Evolutionary conservation across 2,113 vertebrate genomes (phyloP).

Genomic region (Micronycteris hirsuta): DNA sequence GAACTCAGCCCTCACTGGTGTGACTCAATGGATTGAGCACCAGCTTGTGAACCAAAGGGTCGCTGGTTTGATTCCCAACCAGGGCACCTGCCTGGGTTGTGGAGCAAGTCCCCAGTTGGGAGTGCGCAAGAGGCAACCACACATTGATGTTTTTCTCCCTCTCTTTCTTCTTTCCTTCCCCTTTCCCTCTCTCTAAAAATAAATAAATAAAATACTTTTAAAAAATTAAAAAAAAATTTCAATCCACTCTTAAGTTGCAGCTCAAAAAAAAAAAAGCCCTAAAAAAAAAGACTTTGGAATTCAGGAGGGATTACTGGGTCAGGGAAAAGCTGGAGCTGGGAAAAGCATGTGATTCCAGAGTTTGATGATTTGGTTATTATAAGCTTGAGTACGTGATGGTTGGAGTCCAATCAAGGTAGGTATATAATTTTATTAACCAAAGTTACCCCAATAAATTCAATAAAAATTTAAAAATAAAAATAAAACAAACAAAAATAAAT

Average conservation of each 20-base stretch:
- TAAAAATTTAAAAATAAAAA: background rate
- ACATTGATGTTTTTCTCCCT: too few species aligned
- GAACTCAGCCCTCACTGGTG: background rate
- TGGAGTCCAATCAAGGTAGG: background rate
- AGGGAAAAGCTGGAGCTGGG: background rate
- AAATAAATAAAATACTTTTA: too few species aligned
- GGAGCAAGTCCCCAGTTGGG: too few species aligned
- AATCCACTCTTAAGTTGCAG: too few species aligned
- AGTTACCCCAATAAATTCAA: background rate
- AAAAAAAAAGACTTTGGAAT: background rate
- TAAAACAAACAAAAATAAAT: background rate
- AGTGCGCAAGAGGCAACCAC: too few species aligned
- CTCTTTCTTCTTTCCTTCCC: too few species aligned
- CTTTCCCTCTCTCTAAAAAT: too few species aligned
- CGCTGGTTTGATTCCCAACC: too few species aligned
- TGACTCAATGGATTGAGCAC: too few species aligned
- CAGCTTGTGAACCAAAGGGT: too few species aligned
- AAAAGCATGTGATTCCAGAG: background rate
- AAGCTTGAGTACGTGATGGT: background rate
- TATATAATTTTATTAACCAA: background rate
- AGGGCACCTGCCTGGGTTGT: too few species aligned
- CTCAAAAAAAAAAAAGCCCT: background rate
- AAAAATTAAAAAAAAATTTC: too few species aligned
- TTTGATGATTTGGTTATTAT: conserved; percentile 21
- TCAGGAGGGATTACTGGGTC: background rate